Conservation (phyloP, 2,888 invertebrate species). For the Drosophila rellima region DNA sequence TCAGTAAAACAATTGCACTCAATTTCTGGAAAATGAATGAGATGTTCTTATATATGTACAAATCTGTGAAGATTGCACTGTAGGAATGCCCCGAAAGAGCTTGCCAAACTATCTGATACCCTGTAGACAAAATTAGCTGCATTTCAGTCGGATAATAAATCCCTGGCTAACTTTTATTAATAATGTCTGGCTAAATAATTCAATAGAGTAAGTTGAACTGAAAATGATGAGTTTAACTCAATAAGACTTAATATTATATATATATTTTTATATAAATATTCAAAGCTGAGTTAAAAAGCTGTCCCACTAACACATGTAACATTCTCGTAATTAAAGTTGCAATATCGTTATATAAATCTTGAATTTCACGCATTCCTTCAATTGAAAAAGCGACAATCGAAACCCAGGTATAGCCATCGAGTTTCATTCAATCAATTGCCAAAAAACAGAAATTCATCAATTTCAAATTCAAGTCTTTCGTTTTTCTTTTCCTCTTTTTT, state of each 20-base stretch:
- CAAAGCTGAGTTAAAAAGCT: neutral
- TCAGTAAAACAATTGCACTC: conserved; percentile 64
- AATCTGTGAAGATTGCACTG: neutral
- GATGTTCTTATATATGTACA: conserved; percentile 24
- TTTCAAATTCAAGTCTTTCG: conserved; percentile 34
- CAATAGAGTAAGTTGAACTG: too few relatives aligned
- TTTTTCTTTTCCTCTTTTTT: too few relatives aligned
- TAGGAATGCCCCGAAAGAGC: neutral
- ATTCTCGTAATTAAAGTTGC: conserved; percentile 2
- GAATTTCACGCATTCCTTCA: conserved; percentile 67
- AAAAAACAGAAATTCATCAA: conserved; percentile 24
- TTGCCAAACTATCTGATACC: neutral
- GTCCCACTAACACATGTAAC: conserved; percentile 30
- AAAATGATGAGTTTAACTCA: too few relatives aligned
- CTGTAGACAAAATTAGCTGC: neutral
- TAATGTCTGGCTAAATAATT: too few relatives aligned
- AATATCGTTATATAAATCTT: conserved; percentile 21
- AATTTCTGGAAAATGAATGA: conserved; percentile 63
- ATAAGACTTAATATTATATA: too few relatives aligned
- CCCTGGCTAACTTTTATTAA: neutral
- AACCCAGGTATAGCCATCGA: conserved; percentile 49
- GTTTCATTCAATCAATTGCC: conserved; percentile 78
- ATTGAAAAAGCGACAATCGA: conserved; percentile 56
- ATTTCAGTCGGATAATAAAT: neutral
- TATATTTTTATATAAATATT: too few relatives aligned